These are phyloP conservation scores for Desmophyllum pertusum DNA, from an alignment of 92 coral and sea anemone species.

Conservation along the genomic window DNA sequence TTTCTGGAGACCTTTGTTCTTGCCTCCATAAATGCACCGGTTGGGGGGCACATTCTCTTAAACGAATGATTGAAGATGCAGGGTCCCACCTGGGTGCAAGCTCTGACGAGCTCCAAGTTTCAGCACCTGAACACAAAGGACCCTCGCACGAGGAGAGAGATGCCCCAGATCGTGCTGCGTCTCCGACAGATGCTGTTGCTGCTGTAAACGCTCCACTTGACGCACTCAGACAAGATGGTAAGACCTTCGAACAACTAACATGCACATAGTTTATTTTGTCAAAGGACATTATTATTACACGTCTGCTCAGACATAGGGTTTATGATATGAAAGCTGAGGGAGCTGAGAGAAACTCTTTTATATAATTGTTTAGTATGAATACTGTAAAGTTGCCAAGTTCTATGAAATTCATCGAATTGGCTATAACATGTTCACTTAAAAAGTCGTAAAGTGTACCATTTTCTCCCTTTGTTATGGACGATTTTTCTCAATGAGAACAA, in stretches of 20 bases:
- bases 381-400: not conserved
- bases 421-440: too few species aligned
- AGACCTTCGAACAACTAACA: not conserved
- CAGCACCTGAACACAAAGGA: constrained; percentile 7
- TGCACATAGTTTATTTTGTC: not conserved
- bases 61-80: constrained; percentile 84
- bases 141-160: constrained; percentile 17
- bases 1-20: constrained; percentile 56
- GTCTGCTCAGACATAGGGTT: too few species aligned
- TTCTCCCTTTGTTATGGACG: too few species aligned
- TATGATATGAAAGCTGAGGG: too few species aligned
- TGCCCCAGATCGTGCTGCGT: constrained; percentile 11
- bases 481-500: too few species aligned
- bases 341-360: too few species aligned
- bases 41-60: constrained; percentile 86
- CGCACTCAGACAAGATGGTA: constrained; percentile 55
- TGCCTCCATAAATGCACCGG: constrained; percentile 86
- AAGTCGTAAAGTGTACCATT: too few species aligned
- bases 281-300: too few species aligned
- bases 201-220: constrained; percentile 62
- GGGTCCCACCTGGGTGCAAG: constrained; percentile 68
- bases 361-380: too few species aligned
- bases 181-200: constrained; percentile 63
- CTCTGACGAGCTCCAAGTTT: constrained; percentile 39
- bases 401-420: not conserved